Base-by-base conservation (phyloP, 2,113 vertebrate species). In the Eulacestoma nigropectus region DNA sequence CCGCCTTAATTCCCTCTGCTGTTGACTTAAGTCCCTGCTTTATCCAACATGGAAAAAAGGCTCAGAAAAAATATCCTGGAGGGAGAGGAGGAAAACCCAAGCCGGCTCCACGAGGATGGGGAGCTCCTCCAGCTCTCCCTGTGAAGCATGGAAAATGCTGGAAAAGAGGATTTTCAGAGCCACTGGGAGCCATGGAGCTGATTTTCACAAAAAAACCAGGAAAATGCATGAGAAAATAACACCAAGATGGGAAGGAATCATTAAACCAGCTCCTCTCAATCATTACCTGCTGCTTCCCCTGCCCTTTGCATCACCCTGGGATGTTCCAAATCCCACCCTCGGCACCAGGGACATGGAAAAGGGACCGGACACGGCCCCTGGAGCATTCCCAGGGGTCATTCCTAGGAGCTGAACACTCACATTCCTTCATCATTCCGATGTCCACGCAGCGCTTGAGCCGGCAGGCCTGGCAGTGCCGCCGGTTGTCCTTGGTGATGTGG, bases 361-460 rank as follows among this genome's bases (percentile, higher is more conserved):
- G 42, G 62, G 39, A 42, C 9, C 23, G 3, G 50, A 1, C 13
- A 21, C 3, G 1, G 41, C 35, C 60, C 47, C 30, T 2, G 12
- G 62, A 16, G 12, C 27, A 3, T 16, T 21, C 10, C 52, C 10
- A 4, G 42, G 37, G 30, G 16, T 9, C 32, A 23, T 9, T 56
- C 29, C 42, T 7, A 0, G 46, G 10, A 1, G 29, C 42, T 2
- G 55, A 44, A 2, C 67, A 84, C 99, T 99, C 98, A 99, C 99
- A 99, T 92, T 99, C 99, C 92, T 99, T 99, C 99, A 99, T 99
- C 99, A 99, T 99, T 92, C 99, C 99, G 10, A 99, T 99, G 98
- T 99, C 99, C 97, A 99, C 96, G 10, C 99, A 99, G 96, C 99
- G 99, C 82, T 99, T 99, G 83, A 99, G 99, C 30, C 99, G 97